Base-by-base conservation (phyloP, 2,113 vertebrate genomes). In the Peromyscus maniculatus region DNA sequence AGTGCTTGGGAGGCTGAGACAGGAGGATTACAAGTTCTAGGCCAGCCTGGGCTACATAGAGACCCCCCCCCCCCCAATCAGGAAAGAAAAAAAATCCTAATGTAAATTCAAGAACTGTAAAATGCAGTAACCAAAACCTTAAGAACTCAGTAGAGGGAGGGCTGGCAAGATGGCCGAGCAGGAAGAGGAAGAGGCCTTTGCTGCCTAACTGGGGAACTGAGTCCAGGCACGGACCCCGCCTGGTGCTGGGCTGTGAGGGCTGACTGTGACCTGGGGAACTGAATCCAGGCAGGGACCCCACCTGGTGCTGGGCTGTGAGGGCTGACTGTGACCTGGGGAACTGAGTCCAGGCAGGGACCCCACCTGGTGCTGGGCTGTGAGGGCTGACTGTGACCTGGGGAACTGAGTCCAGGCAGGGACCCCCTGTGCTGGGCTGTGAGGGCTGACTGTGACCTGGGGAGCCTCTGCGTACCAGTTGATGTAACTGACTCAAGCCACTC, bases 231-330 rank as follows among this genome's bases (percentile, higher is more conserved):
- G 99, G 99, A 39, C 99, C 99, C 67, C 43, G 39, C 74, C 43
- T 98, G 99, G 99, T 99, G 92, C 98, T 99, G 72, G 99, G 99
- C 97, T 99, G 98, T 11, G 99, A 99, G 93, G 99, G 99, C 74
- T n/a, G 10, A 67, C 7, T 39, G 86, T 55, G 92, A 33, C 55
- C n/a, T 79, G 74, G 36, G 62, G 67, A 28, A 33, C 80, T 43
- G 43, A 43, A 3, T 43, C 43, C 43, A 43, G 43, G 43, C 43
- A 43, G 43, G 43, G 43, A 43, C 43, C 43, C 43, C 43, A 43
- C 43, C 43, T 98, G 3, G 99, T 99, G 92, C 98, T 99, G 72
- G 99, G 99, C 97, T 99, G 98, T 11, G 99, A 99, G 93, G 99
- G 99, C 74, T 36, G 9, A 67, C 7, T 39, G 86, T 55, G 92